These are phyloP conservation scores for Aphodius granarius DNA, from an alignment of 2,888 invertebrate species.

Conservation along the genomic window DNA sequence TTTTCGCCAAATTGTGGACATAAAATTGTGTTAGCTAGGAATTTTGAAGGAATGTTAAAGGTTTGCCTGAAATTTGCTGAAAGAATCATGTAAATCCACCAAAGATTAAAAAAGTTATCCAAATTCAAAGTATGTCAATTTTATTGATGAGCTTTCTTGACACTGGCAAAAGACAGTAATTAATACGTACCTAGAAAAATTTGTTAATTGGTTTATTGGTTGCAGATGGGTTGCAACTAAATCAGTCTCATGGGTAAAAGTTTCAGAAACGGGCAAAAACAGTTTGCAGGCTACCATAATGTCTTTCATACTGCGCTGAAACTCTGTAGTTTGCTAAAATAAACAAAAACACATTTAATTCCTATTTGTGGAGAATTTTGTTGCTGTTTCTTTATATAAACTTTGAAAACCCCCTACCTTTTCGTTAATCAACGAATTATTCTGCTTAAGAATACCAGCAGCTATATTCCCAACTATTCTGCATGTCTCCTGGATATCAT, in stretches of 20 bases:
- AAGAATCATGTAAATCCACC: too few species aligned
- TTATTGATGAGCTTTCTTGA: background rate
- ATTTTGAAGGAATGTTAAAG: too few species aligned
- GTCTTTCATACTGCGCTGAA: constrained; percentile 19
- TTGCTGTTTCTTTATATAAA: too few species aligned
- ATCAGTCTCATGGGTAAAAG: background rate
- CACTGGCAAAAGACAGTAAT: background rate
- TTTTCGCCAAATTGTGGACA: too few species aligned
- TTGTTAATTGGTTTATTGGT: constrained; percentile 24
- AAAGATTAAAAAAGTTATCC: too few species aligned
- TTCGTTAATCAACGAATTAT: constrained; percentile 70
- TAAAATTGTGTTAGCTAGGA: too few species aligned
- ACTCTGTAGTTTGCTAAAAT: constrained; percentile 30
- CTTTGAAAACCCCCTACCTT: too few species aligned
- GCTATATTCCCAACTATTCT: constrained; percentile 61
- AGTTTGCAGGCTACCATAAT: constrained; percentile 17
- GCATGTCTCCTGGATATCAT: constrained; percentile 54
- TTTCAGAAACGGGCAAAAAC: constrained; percentile 17
- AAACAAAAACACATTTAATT: background rate
- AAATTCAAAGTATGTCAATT: too few species aligned
- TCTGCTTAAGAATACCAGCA: constrained; percentile 65
- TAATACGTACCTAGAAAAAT: constrained; percentile 16
- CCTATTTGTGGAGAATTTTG: too few species aligned
- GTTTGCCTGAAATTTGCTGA: too few species aligned
- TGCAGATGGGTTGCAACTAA: constrained; percentile 10